These are phyloP conservation scores for Lissocephala sabroskyi DNA, from an alignment of 2,888 invertebrate species.

Conservation along the genomic window DNA sequence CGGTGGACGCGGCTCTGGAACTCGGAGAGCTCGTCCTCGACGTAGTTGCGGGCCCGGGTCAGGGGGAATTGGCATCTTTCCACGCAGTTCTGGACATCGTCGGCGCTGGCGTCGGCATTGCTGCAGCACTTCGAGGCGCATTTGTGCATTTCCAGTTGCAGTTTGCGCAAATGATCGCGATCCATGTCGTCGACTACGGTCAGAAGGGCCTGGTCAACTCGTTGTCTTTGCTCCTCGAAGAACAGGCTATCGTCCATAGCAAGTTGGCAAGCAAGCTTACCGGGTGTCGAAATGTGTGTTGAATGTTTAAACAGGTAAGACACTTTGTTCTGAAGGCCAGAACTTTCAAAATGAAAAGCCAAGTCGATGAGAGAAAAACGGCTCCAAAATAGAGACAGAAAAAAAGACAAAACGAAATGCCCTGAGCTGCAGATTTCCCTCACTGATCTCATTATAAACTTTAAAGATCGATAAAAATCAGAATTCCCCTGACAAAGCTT, in stretches of 20 bases:
- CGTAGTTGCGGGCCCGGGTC: constrained; percentile 79
- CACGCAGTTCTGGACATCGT: constrained; percentile 85
- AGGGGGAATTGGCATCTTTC: constrained; percentile 82
- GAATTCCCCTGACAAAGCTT: too few relatives aligned
- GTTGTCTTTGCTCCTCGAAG: constrained; percentile 82
- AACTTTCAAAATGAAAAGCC: too few relatives aligned
- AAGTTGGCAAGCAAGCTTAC: too few relatives aligned
- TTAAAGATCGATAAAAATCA: too few relatives aligned
- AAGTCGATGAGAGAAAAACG: too few relatives aligned
- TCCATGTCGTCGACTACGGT: constrained; percentile 87
- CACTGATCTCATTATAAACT: too few relatives aligned
- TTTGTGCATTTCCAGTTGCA: constrained; percentile 91
- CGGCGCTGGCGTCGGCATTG: constrained; percentile 78
- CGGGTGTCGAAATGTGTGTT: too few relatives aligned
- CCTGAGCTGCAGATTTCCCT: too few relatives aligned
- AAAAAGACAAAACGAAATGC: too few relatives aligned
- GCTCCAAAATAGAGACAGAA: too few relatives aligned
- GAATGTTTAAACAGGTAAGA: too few relatives aligned
- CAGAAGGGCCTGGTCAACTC: constrained; percentile 86
- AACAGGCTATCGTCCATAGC: constrained; percentile 19
- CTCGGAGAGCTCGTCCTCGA: constrained; percentile 75
- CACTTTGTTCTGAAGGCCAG: too few relatives aligned
- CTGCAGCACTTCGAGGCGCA: constrained; percentile 91
- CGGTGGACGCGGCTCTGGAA: constrained; percentile 78
- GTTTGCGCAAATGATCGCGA: constrained; percentile 81